A percentile compares a stretch with the other conserved stretches of the same genome.
Evolutionary conservation across 2,888 invertebrate species (phyloP).

Genomic region (Lacanobia wlatinum): DNA sequence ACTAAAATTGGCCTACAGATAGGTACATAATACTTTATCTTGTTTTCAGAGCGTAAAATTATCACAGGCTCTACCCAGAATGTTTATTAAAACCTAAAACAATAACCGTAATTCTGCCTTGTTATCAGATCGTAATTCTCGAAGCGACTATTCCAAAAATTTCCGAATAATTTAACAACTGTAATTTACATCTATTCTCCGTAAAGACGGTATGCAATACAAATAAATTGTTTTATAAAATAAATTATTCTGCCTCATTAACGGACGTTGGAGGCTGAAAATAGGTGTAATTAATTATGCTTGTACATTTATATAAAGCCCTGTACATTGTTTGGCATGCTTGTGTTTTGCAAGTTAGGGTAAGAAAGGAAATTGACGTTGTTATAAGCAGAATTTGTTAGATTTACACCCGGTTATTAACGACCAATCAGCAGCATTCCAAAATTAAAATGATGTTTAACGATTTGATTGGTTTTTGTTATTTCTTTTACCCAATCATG

Average conservation of each 20-base stretch:
- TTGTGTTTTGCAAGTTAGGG: slow-evolving; percentile 37
- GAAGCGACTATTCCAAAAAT: slow-evolving; percentile 57
- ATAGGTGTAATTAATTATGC: slow-evolving; percentile 76
- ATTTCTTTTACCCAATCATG: slow-evolving; percentile 1
- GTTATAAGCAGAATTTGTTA: slow-evolving; percentile 16
- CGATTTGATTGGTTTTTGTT: neutral
- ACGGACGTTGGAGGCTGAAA: slow-evolving; percentile 68
- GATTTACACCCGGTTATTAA: neutral
- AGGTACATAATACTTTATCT: neutral
- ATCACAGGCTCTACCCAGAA: slow-evolving; percentile 37
- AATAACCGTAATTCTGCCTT: slow-evolving; percentile 52
- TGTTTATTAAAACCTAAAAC: slow-evolving; percentile 51
- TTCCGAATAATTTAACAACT: slow-evolving; percentile 57
- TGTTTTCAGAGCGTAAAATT: slow-evolving; percentile 12
- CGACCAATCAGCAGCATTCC: neutral
- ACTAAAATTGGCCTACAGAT: too few species aligned
- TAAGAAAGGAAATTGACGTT: slow-evolving; percentile 20
- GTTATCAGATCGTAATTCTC: slow-evolving; percentile 59
- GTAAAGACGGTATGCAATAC: slow-evolving; percentile 62
- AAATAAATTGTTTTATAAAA: slow-evolving; percentile 75
- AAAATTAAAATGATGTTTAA: neutral
- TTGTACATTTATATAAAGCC: slow-evolving; percentile 75
- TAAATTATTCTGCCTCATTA: slow-evolving; percentile 78
- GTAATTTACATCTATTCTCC: slow-evolving; percentile 50
- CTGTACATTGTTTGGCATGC: slow-evolving; percentile 55